phyloP scores from a whole-genome alignment of 2,113 vertebrate genomes.

The Dendrocopos noguchii region DNA sequence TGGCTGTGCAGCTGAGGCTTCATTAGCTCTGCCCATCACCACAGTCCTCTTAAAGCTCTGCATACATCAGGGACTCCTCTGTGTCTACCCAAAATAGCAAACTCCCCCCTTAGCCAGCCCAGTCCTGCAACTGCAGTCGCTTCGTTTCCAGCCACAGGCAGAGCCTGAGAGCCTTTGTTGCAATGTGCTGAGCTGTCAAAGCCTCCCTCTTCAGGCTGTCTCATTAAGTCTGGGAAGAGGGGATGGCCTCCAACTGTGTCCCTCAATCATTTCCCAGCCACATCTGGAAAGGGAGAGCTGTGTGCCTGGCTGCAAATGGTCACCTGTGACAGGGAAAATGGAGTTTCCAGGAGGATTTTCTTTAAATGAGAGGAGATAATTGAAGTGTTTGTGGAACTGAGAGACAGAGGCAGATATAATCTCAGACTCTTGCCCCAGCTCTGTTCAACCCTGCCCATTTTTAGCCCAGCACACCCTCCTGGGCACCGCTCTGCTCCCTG shows the following conservation, averaged over 20 bases:
- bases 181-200: slow-evolving; percentile 13
- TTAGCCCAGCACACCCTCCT: background rate
- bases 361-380: background rate
- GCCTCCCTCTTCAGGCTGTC: background rate
- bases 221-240: background rate
- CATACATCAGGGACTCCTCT: background rate
- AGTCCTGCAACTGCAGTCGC: background rate
- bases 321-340: background rate
- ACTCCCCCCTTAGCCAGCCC: background rate
- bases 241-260: background rate
- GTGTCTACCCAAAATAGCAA: slow-evolving; percentile 4
- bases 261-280: background rate
- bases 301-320: background rate
- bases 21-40: slow-evolving; percentile 10
- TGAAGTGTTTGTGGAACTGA: background rate
- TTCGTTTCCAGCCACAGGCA: background rate
- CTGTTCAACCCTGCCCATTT: background rate
- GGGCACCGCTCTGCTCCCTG: background rate
- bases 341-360: background rate
- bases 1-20: slow-evolving; percentile 22
- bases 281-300: slow-evolving; percentile 4
- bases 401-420: rapidly evolving
- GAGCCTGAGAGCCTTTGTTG: background rate
- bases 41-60: background rate
- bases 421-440: background rate